Evolutionary conservation across 2,888 invertebrate species (phyloP).

Genomic region (Anagyrus pseudococci): DNA sequence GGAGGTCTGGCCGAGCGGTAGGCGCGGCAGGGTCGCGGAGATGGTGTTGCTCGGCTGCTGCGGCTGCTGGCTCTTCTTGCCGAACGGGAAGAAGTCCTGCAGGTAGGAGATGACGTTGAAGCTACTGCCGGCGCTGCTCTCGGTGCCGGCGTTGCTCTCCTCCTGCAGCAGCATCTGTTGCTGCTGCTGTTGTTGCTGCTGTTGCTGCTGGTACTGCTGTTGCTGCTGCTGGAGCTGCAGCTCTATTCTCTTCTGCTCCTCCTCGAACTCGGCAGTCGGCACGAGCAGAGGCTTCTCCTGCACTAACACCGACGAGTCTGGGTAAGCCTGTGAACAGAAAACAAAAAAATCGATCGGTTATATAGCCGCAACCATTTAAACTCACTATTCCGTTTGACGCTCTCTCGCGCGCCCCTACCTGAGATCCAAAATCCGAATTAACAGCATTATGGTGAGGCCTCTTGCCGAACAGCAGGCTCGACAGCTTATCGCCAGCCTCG

Average conservation of each 20-base stretch:
- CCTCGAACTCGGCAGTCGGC: conserved; percentile 49
- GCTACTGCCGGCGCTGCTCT: conserved; percentile 51
- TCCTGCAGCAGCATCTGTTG: conserved; percentile 19
- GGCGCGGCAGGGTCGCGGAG: conserved; percentile 55
- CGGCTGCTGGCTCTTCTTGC: conserved; percentile 42
- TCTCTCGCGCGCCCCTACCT: conserved; percentile 41
- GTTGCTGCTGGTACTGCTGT: not conserved
- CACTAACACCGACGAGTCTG: conserved; percentile 43
- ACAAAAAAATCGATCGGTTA: too few species aligned
- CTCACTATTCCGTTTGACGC: not conserved
- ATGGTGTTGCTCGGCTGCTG: conserved; percentile 40
- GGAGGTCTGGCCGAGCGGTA: conserved; percentile 59
- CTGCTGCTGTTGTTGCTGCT: conserved; percentile 13
- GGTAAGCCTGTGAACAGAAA: conserved; percentile 24
- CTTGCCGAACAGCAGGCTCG: conserved; percentile 23
- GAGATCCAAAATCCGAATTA: conserved; percentile 60
- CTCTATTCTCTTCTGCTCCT: conserved; percentile 38
- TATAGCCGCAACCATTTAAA: not conserved
- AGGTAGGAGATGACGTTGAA: conserved; percentile 62
- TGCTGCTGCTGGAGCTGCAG: conserved; percentile 13
- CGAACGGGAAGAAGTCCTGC: conserved; percentile 62
- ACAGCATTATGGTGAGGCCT: conserved; percentile 49
- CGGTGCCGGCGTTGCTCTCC: conserved; percentile 48
- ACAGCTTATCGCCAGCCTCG: conserved; percentile 26
- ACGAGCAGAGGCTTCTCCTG: conserved; percentile 62